Conservation (phyloP, 1,140 invertebrate genomes). For the Cotesia typhae region DNA sequence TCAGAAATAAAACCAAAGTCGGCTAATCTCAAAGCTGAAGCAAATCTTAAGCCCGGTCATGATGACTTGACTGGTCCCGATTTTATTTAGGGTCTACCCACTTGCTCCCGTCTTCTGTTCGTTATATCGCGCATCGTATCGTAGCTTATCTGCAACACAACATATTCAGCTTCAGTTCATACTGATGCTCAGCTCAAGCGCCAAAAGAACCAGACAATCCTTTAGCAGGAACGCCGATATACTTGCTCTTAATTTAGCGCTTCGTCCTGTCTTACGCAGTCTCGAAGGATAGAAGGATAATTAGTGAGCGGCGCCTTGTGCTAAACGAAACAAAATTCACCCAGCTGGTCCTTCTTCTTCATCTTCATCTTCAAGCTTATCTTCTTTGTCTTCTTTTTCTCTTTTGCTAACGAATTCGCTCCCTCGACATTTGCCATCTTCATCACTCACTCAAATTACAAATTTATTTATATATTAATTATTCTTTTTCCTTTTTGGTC, state of each 20-base stretch:
- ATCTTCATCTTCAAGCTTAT: constrained; percentile 6
- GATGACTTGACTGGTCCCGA: constrained; percentile 63
- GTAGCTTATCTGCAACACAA: too few relatives aligned
- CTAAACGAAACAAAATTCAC: constrained; percentile 47
- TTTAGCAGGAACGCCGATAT: constrained; percentile 6
- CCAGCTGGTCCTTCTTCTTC: constrained; percentile 33
- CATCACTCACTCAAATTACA: constrained; percentile 38
- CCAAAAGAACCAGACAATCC: background rate
- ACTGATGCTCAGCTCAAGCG: too few relatives aligned
- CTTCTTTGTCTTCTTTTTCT: constrained; percentile 36
- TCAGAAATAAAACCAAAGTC: constrained; percentile 57
- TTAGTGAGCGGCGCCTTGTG: constrained; percentile 57
- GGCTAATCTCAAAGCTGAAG: constrained; percentile 56
- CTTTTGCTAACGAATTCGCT: background rate
- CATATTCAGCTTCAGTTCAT: too few relatives aligned
- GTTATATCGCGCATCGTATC: background rate
- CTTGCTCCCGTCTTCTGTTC: constrained; percentile 36
- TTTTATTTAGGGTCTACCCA: constrained; percentile 38
- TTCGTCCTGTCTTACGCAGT: constrained; percentile 42
- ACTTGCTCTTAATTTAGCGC: constrained; percentile 21
- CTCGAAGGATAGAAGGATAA: constrained; percentile 55
- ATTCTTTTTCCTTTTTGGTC: constrained; percentile 18
- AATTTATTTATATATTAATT: constrained; percentile 30
- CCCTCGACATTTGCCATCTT: constrained; percentile 31
- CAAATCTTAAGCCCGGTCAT: constrained; percentile 45